phyloP scores from a whole-genome alignment of 2,888 invertebrate species.

The Antheraea assamensis region DNA sequence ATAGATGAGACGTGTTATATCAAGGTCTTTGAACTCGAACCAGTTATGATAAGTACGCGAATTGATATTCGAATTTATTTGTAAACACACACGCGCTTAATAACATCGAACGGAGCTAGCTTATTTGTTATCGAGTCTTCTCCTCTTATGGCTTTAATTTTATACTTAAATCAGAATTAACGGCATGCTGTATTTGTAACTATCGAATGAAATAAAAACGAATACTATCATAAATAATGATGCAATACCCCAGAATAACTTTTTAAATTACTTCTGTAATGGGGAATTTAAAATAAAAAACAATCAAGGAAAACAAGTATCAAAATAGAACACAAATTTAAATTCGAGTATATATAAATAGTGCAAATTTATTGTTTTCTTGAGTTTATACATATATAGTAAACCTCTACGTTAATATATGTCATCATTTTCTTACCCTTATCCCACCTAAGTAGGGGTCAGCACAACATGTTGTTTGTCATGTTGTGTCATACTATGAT shows the following conservation, averaged over 20 bases:
- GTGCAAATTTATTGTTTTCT: too few species aligned
- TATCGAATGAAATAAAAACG: background rate
- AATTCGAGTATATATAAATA: too few species aligned
- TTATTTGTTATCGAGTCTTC: background rate
- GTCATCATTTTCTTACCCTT: too few species aligned
- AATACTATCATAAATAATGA: background rate
- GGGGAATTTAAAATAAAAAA: too few species aligned
- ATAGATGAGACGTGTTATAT: constrained; percentile 17
- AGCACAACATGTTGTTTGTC: too few species aligned
- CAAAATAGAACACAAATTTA: too few species aligned
- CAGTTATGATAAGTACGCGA: constrained; percentile 49
- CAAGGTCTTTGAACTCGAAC: constrained; percentile 51
- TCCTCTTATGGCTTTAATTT: background rate
- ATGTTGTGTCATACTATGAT: too few species aligned
- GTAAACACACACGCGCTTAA: constrained; percentile 49
- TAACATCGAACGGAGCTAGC: background rate
- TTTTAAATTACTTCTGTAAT: too few species aligned
- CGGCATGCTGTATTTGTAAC: background rate
- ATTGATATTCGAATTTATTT: constrained; percentile 44
- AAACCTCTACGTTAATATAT: too few species aligned
- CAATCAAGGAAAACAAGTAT: too few species aligned
- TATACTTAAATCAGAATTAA: background rate
- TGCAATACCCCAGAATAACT: background rate
- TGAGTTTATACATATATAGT: too few species aligned
- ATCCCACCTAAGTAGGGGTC: too few species aligned